Percentiles rank a stretch among this genome's conserved stretches.
phyloP scores from a whole-genome alignment of 2,113 vertebrate genomes.

The Naja naja region DNA sequence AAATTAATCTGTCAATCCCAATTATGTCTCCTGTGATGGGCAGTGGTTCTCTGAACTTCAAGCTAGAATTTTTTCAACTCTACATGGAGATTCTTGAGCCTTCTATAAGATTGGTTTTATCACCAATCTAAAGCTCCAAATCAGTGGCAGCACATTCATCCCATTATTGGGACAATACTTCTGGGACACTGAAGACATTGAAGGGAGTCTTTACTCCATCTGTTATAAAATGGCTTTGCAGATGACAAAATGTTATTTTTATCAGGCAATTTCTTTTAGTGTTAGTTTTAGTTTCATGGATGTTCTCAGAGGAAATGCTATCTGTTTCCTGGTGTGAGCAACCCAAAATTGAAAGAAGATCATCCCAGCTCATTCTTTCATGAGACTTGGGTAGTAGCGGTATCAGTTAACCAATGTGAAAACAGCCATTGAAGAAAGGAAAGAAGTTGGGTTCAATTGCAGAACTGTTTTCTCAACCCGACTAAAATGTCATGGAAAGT shows the following conservation, averaged over 20 bases:
- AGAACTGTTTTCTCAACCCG: background rate
- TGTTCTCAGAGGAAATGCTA: background rate
- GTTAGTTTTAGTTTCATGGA: background rate
- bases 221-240: background rate
- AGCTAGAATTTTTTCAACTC: background rate
- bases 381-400: background rate
- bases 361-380: background rate
- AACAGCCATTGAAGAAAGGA: background rate
- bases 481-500: background rate
- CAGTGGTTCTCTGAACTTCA: background rate
- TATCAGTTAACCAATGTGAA: background rate
- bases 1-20: background rate
- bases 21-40: background rate
- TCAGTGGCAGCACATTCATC: background rate
- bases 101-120: background rate
- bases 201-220: background rate
- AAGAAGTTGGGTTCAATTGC: background rate
- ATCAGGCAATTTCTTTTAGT: background rate
- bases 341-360: background rate
- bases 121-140: background rate
- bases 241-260: background rate
- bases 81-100: background rate
- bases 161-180: background rate
- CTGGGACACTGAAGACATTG: background rate
- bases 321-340: background rate